Conservation (phyloP, 2,797 vertebrate genomes). For the Enteromius paludinosus region DNA sequence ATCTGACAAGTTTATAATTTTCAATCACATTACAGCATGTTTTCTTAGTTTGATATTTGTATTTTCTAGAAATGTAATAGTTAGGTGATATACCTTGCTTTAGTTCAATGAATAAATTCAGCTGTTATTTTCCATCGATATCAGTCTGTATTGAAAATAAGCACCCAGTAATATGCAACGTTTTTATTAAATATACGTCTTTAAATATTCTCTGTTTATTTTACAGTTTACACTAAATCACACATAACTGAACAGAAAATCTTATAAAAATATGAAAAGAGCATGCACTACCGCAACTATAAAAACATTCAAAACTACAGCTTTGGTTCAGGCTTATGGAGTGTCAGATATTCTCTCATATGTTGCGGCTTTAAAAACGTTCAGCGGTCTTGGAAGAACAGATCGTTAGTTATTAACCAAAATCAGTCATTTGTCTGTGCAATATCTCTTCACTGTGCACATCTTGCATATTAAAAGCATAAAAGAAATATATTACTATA, state of each 20-base stretch:
- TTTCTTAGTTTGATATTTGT: no score
- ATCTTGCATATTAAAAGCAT: not conserved
- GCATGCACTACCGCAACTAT: not conserved
- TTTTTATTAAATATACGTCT: constrained; percentile 2
- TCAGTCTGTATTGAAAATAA: not conserved
- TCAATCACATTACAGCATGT: no score
- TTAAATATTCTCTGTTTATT: constrained; percentile 11
- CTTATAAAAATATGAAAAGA: constrained; percentile 1
- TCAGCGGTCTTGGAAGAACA: not conserved
- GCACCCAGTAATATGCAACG: not conserved
- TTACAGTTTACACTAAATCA: constrained; percentile 15
- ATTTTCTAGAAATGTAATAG: no score
- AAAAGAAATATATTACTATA: not conserved
- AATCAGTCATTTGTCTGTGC: not conserved
- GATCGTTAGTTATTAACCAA: not conserved
- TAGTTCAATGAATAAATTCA: not conserved
- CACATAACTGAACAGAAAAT: constrained; percentile 3
- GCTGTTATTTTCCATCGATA: not conserved
- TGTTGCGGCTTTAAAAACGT: not conserved
- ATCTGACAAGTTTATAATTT: no score
- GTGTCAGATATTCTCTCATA: not conserved
- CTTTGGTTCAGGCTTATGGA: not conserved
- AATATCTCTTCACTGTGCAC: not conserved
- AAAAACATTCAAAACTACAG: not conserved
- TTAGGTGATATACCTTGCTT: no score